Evolutionary conservation across 2,888 invertebrate species (phyloP).

Genomic region (Galeruca laticollis): DNA sequence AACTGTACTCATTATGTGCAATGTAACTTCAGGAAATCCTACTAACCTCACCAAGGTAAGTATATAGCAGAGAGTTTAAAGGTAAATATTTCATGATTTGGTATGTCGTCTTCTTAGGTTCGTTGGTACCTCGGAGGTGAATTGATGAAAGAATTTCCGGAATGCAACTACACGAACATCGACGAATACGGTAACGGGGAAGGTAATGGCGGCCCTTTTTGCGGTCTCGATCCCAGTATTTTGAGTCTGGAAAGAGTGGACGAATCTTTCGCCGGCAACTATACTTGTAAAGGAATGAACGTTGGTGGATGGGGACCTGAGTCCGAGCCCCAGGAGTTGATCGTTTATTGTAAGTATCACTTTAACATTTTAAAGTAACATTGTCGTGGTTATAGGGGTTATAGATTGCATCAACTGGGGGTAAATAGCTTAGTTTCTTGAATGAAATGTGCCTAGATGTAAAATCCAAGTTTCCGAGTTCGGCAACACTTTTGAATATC

Average conservation of each 20-base stretch:
- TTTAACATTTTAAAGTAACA: no score
- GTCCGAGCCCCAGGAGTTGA: constrained; percentile 81
- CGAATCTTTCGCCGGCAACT: constrained; percentile 92
- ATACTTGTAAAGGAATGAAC: constrained; percentile 92
- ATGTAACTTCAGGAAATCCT: constrained; percentile 85
- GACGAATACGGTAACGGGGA: constrained; percentile 64
- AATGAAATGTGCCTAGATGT: no score
- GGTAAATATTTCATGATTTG: not conserved
- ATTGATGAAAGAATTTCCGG: constrained; percentile 85
- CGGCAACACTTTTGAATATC: no score
- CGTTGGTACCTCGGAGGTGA: constrained; percentile 90
- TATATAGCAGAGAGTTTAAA: no score
- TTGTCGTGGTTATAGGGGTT: no score
- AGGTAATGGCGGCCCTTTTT: constrained; percentile 73
- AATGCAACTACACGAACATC: constrained; percentile 74
- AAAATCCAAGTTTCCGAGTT: no score
- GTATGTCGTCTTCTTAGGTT: constrained; percentile 54
- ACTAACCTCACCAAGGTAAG: constrained; percentile 76
- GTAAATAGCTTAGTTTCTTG: no score
- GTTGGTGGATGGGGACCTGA: constrained; percentile 88
- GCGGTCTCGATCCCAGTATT: constrained; percentile 89
- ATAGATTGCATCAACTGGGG: no score
- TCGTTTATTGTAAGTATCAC: constrained; percentile 81
- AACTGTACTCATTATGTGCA: constrained; percentile 86
- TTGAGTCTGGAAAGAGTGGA: constrained; percentile 87